A percentile compares a stretch with the other conserved stretches of the same genome.
Conservation (phyloP, 2,888 invertebrate genomes). For the Eutolmus rufibarbis region DNA sequence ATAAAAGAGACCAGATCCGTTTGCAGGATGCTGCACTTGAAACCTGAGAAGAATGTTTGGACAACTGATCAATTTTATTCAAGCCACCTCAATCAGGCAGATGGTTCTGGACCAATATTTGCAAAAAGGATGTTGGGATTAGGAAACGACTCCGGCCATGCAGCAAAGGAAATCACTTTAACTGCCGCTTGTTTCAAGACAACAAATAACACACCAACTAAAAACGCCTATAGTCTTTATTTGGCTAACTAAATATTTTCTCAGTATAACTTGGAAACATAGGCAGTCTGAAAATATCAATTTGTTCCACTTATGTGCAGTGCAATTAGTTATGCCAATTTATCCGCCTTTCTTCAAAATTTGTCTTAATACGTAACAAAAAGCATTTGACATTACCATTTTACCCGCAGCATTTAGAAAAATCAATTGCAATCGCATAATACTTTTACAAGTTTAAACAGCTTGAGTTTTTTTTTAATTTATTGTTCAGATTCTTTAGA, state of each 20-base stretch:
- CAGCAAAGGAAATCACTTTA: background rate
- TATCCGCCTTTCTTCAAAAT: background rate
- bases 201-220: background rate
- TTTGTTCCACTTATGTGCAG: background rate
- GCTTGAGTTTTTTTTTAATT: too few species aligned
- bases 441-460: too few species aligned
- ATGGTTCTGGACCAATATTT: background rate
- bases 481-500: too few species aligned
- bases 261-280: background rate
- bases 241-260: background rate
- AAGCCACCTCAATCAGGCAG: conserved; percentile 1
- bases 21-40: background rate
- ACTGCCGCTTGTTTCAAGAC: background rate
- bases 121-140: background rate
- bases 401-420: too few species aligned
- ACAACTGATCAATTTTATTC: conserved; percentile 35
- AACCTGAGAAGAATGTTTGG: conserved; percentile 23
- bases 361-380: background rate
- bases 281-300: background rate
- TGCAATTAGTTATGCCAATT: background rate
- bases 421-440: too few species aligned
- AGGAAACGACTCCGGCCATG: background rate
- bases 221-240: background rate
- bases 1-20: background rate
- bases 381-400: too few species aligned